phyloP scores from a whole-genome alignment of 1,140 invertebrate species.

The Drosophila guanche region DNA sequence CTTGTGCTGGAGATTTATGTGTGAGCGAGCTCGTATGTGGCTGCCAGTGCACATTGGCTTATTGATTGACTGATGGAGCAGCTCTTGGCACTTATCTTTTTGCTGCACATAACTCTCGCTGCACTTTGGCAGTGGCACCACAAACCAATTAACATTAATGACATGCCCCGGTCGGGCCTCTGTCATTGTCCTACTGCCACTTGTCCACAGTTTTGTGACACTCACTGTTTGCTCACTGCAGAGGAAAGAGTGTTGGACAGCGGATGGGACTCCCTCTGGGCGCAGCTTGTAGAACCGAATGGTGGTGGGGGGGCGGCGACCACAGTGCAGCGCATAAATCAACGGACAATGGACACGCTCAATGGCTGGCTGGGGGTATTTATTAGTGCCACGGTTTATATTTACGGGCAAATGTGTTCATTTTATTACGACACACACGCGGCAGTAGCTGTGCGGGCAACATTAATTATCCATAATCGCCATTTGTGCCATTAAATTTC shows the following conservation, averaged over 20 bases:
- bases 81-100: too few species aligned
- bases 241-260: too few species aligned
- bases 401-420: slow-evolving; percentile 74
- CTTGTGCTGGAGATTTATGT: slow-evolving; percentile 15
- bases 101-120: too few species aligned
- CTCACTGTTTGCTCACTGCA: not conserved
- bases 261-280: too few species aligned
- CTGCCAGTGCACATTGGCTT: slow-evolving; percentile 20
- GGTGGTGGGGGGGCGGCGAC: too few species aligned
- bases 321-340: slow-evolving; percentile 29
- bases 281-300: too few species aligned
- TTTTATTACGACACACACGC: slow-evolving; percentile 62
- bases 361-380: slow-evolving; percentile 6
- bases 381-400: slow-evolving; percentile 47
- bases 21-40: not conserved
- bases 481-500: slow-evolving; percentile 1
- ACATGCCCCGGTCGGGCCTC: slow-evolving; percentile 28
- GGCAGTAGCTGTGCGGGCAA: slow-evolving; percentile 62
- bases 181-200: not conserved
- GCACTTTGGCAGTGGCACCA: slow-evolving; percentile 6
- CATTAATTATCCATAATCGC: slow-evolving; percentile 69
- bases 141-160: slow-evolving; percentile 50
- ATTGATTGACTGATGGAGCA: slow-evolving; percentile 11
- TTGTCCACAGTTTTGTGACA: slow-evolving; percentile 17
- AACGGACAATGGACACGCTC: slow-evolving; percentile 11